Base-by-base conservation (phyloP, 2,797 vertebrate genomes). In the Halcyon badia region DNA sequence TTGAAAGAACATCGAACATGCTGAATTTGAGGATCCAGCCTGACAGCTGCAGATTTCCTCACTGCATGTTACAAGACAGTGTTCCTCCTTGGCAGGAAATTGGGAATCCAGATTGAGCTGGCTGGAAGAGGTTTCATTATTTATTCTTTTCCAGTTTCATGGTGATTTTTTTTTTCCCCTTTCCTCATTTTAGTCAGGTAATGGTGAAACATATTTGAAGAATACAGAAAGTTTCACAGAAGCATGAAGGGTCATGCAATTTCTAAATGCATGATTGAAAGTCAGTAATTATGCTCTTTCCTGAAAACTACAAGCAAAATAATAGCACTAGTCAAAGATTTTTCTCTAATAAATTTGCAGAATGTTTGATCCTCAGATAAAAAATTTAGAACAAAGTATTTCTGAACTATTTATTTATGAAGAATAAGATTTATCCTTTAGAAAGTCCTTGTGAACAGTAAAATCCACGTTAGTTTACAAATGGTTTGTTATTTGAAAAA, bases 31-130 rank as follows among this genome's bases (percentile, higher is more conserved):
- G 87, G 58, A 93, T 80, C 87, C 42, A 77, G 78, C 54, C 61
- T 79, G 90, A 91, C 87, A 98, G 92, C 96, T 97, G 95, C 79
- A 85, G 73, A 35, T 62, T 86, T 78, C 75, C 64, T 66, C 26
- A 44, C 26, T 73, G 65, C 66, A 54, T 58, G 62, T 76, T 96
- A 62, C 44, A 92, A 95, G 89, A 93, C 70, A 95, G 26, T 2
- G 6, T 71, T 91, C 64, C 46, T 89, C 41, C 41, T 86, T 94
- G 57, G 85, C 71, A 94, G 41, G 54, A 95, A 97, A 77, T 11
- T 35, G 56, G 79, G 35, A 39, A 94, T 87, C 80, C 51, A 88
- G 75, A 46, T 22, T 56, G 56, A 95, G 22, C 52, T 68, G 68
- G 33, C 49, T 90, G 48, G 26, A 71, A 77, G 61, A 87, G 7